Evolutionary conservation across 2,888 invertebrate genomes (phyloP).

Genomic region (Stenotaenia linearis): DNA sequence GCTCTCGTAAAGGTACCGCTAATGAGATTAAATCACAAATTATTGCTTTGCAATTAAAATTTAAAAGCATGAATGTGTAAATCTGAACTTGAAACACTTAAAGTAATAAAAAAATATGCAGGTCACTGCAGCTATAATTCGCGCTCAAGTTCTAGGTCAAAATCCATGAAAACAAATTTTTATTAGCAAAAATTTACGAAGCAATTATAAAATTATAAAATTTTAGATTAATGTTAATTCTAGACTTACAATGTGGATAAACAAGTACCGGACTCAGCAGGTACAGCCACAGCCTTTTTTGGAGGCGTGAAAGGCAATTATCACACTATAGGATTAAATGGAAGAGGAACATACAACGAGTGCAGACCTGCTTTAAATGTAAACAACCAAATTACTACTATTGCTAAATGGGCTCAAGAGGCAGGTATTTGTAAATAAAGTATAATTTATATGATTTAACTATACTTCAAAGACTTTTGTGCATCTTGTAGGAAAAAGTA

Average conservation of each 20-base stretch:
- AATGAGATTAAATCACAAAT: neutral
- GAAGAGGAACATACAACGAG: constrained; percentile 57
- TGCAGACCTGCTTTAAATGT: constrained; percentile 55
- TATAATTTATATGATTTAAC: neutral
- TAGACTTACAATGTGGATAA: constrained; percentile 83
- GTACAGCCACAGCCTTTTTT: constrained; percentile 79
- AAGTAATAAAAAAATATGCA: neutral
- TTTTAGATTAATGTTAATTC: neutral
- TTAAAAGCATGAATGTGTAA: neutral
- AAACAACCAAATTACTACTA: constrained; percentile 56
- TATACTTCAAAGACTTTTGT: neutral
- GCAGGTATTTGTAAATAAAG: constrained; percentile 51
- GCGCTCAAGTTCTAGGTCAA: neutral
- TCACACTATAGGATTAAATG: constrained; percentile 70
- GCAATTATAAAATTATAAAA: neutral
- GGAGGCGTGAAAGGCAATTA: constrained; percentile 78
- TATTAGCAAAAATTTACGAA: neutral
- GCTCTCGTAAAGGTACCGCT: constrained; percentile 42
- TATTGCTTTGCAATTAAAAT: no score
- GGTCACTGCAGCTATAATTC: neutral
- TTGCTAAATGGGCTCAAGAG: constrained; percentile 65
- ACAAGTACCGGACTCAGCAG: constrained; percentile 83
- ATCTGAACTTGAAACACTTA: neutral
- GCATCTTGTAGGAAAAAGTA: constrained; percentile 46
- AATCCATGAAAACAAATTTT: neutral